phyloP scores from a whole-genome alignment of 1,140 invertebrate genomes.

The Drosophila murphyi region DNA sequence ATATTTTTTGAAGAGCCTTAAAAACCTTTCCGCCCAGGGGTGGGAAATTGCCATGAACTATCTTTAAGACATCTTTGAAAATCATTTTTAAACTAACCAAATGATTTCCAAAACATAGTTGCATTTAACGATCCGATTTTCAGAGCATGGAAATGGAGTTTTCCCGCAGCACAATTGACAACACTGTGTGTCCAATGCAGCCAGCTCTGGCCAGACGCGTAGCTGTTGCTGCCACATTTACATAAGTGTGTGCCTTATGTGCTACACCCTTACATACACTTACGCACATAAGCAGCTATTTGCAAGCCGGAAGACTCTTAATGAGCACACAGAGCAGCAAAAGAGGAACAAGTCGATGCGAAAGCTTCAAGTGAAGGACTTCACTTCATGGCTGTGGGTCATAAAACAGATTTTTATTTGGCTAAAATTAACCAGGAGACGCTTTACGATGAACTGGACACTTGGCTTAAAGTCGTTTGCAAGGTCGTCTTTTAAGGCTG shows the following conservation, averaged over 20 bases:
- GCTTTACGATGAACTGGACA: constrained; percentile 56
- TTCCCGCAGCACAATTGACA: not conserved
- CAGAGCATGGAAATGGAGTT: not conserved
- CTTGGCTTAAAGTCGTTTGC: constrained; percentile 37
- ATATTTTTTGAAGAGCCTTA: too few species aligned
- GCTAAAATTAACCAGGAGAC: constrained; percentile 60
- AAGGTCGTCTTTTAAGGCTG: constrained; percentile 15
- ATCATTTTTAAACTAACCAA: not conserved
- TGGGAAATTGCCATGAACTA: too few species aligned
- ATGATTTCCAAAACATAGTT: not conserved
- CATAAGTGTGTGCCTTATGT: constrained; percentile 74
- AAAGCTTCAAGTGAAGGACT: constrained; percentile 3
- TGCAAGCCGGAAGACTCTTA: constrained; percentile 67
- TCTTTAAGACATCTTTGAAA: too few species aligned
- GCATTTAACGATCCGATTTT: not conserved
- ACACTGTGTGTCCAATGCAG: not conserved
- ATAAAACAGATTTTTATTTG: constrained; percentile 78
- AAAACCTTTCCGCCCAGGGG: too few species aligned
- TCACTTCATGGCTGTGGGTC: constrained; percentile 25
- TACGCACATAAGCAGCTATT: constrained; percentile 43
- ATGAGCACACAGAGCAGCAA: constrained; percentile 61
- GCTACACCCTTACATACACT: constrained; percentile 27
- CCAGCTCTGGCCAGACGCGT: constrained; percentile 5
- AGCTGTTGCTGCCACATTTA: constrained; percentile 58
- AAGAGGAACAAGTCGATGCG: constrained; percentile 26